These are phyloP conservation scores for Rhingia rostrata DNA, from an alignment of 2,888 invertebrate genomes.

Conservation along the genomic window DNA sequence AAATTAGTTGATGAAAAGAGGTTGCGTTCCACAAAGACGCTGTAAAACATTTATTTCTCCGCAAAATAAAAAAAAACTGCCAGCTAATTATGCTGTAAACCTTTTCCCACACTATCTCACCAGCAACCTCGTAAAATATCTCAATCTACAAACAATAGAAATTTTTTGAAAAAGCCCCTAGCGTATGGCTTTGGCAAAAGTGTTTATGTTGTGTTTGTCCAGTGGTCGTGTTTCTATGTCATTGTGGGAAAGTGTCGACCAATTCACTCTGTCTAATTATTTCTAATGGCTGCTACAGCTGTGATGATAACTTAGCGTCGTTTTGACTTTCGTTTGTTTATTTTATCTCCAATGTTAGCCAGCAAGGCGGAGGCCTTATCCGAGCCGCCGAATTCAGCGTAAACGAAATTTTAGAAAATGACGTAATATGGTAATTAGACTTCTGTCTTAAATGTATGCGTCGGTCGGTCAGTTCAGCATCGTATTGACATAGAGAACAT, in stretches of 20 bases:
- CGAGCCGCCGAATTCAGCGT: slow-evolving; percentile 13
- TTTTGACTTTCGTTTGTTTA: slow-evolving; percentile 27
- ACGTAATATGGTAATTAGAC: slow-evolving; percentile 45
- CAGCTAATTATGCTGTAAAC: slow-evolving; percentile 21
- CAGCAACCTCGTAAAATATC: slow-evolving; percentile 3
- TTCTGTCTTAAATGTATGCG: neutral
- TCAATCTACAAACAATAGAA: slow-evolving; percentile 29
- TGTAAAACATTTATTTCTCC: slow-evolving; percentile 1
- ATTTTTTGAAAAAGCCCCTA: slow-evolving; percentile 19
- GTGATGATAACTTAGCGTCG: slow-evolving; percentile 18
- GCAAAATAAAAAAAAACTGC: neutral
- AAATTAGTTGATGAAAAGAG: neutral
- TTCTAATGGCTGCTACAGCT: slow-evolving; percentile 31
- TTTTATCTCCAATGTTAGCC: slow-evolving; percentile 21
- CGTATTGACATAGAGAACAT: slow-evolving; percentile 39
- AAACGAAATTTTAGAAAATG: slow-evolving; percentile 16
- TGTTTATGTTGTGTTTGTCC: slow-evolving; percentile 13
- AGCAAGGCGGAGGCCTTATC: slow-evolving; percentile 11
- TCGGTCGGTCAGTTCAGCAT: neutral
- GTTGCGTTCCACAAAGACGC: neutral
- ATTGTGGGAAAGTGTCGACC: slow-evolving; percentile 42
- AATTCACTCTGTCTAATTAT: slow-evolving; percentile 46
- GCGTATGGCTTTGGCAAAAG: slow-evolving; percentile 17
- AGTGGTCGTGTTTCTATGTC: slow-evolving; percentile 9
- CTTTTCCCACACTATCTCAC: slow-evolving; percentile 24